Base-by-base conservation (phyloP, 2,888 invertebrate genomes). In the Chaitophorus viminalis region DNA sequence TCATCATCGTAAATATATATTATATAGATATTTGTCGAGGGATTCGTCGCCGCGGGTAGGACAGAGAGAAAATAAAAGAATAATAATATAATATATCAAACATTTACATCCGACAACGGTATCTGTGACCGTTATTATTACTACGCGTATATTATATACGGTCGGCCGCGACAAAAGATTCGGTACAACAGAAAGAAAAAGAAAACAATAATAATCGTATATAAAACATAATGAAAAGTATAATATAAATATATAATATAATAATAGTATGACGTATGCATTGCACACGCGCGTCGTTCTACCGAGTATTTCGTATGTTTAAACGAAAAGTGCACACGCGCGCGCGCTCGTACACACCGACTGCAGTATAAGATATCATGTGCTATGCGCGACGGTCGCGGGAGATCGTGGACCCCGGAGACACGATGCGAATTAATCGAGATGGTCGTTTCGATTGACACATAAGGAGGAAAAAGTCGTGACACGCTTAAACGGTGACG, bases 21-120 rank as follows among this genome's bases (percentile, higher is more conserved):
- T 21, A 25, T 60, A 3, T 60, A 8, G 3, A 21, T 8, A 46
- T 46, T 1, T n/a, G 65, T n/a, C n/a, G 14, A 70, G 70, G 29
- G 70, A 29, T 70, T 11, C 17, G n/a, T n/a, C 70, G 70, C 9
- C 4, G 29, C 39, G 25, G 29, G 21, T 46, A 25, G 70, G 46
- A 65, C 52, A 4, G n/a, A 81, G 39, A 68, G 29, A 65, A 79
- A 60, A 3, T 0, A 31, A 79, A 9, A 36, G 36, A 36, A 74
- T 74, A 79, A n/a, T 21, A 36, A 79, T 79, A n/a, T n/a, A n/a
- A n/a, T n/a, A n/a, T n/a, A 46, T 46, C 31, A 3, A 14, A 17
- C n/a, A n/a, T n/a, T n/a, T n/a, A 82, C 81, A 70, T 82, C 81
- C 81, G 81, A 82, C 81, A 70, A 82, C 68, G 81, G 46, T 82